A percentile compares a stretch with the other conserved stretches of the same genome.
These are phyloP conservation scores for Clarias fuscus DNA, from an alignment of 2,797 vertebrate genomes.

Conservation along the genomic window DNA sequence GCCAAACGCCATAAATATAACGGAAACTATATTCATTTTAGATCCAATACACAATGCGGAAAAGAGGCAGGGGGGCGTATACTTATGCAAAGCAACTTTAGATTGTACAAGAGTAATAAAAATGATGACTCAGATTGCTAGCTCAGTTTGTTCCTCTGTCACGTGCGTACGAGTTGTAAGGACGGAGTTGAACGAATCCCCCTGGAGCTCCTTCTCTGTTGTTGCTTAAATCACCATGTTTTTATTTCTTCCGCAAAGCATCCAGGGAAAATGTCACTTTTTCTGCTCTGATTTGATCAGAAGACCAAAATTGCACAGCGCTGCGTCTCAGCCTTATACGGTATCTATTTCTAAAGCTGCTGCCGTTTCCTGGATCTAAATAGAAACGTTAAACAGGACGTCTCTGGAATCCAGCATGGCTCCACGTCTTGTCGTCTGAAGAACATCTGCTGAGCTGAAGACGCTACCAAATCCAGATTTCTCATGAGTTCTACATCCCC, in stretches of 20 bases:
- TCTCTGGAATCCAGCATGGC: constrained; percentile 37
- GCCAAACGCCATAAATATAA: too few relatives aligned
- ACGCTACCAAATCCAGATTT: neutral
- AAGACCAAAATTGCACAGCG: neutral
- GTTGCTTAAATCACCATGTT: neutral
- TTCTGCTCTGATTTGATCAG: neutral
- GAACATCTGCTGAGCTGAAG: neutral
- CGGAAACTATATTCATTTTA: too few relatives aligned
- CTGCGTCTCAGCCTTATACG: neutral
- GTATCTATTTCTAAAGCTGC: neutral
- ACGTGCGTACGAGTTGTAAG: too few relatives aligned
- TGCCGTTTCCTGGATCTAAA: constrained; percentile 38
- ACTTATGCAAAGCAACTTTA: too few relatives aligned
- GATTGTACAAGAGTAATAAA: too few relatives aligned
- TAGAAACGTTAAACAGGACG: constrained; percentile 33
- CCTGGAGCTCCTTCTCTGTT: too few relatives aligned
- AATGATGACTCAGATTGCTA: too few relatives aligned
- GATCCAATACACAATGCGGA: too few relatives aligned
- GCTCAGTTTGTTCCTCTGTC: too few relatives aligned
- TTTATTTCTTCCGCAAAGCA: neutral
- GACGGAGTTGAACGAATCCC: too few relatives aligned
- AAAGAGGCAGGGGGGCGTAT: too few relatives aligned
- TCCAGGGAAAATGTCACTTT: neutral
- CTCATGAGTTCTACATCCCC: neutral
- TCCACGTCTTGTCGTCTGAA: constrained; percentile 44